Evolutionary conservation across 2,797 vertebrate genomes (phyloP).

Genomic region (Sardinella longiceps): DNA sequence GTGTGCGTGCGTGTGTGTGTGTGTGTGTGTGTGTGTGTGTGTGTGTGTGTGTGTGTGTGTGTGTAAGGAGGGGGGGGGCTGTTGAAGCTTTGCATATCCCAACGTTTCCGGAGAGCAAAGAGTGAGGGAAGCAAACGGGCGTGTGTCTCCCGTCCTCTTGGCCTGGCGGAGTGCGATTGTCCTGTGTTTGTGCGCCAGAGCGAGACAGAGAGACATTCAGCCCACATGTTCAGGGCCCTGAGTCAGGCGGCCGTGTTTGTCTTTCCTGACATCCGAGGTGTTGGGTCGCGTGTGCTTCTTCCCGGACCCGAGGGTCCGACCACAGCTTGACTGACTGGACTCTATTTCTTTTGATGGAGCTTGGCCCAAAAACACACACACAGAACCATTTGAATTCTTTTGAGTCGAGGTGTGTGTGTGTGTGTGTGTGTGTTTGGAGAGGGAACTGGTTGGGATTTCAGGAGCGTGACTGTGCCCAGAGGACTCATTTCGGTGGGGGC

Average conservation of each 20-base stretch:
- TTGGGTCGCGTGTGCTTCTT: conserved; percentile 2
- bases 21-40: conserved; percentile 13
- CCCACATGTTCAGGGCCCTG: neutral
- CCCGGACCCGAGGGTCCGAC: neutral
- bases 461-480: conserved; percentile 10
- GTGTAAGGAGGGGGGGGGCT: neutral
- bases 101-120: conserved; percentile 46
- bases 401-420: neutral
- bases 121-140: conserved; percentile 33
- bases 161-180: conserved; percentile 17
- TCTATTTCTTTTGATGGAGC: conserved; percentile 1
- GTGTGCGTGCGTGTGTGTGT: conserved; percentile 3
- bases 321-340: neutral
- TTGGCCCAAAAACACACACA: conserved; percentile 1
- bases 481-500: conserved; percentile 12
- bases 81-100: conserved; percentile 48
- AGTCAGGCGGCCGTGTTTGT: conserved; percentile 13
- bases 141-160: conserved; percentile 23
- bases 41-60: neutral
- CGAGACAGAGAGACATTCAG: conserved; percentile 11
- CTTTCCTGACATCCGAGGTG: conserved; percentile 20
- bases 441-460: neutral
- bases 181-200: conserved; percentile 33
- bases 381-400: neutral
- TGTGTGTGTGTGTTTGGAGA: neutral